Percentiles rank a stretch among this genome's conserved stretches.
These are phyloP conservation scores for Pangasius mekongensis DNA, from an alignment of 2,797 vertebrate genomes.

Conservation along the genomic window DNA sequence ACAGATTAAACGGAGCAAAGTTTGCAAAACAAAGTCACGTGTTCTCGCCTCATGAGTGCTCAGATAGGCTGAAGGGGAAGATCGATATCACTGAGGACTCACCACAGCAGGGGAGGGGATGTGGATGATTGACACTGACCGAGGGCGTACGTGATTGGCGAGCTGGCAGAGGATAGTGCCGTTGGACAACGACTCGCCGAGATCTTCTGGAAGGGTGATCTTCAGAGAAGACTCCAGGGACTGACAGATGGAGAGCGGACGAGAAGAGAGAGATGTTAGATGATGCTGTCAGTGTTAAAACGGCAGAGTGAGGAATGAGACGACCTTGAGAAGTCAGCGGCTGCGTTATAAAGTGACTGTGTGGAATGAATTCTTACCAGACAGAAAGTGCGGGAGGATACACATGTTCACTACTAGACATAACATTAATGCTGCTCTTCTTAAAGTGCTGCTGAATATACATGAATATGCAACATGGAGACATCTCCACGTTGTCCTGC, in stretches of 20 bases:
- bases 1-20: constrained; percentile 16
- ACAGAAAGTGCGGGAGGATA: neutral
- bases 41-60: neutral
- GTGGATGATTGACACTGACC: constrained; percentile 85
- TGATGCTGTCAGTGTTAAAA: constrained; percentile 5
- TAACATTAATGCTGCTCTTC: neutral
- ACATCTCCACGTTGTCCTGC: neutral
- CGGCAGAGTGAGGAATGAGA: neutral
- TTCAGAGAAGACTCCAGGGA: constrained; percentile 83
- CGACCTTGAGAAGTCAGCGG: neutral
- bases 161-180: constrained; percentile 87
- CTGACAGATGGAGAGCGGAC: constrained; percentile 61
- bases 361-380: neutral
- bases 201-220: constrained; percentile 77
- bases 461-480: neutral
- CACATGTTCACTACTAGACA: neutral
- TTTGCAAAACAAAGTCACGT: constrained; percentile 7
- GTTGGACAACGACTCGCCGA: constrained; percentile 80
- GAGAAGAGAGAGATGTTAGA: neutral
- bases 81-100: constrained; percentile 59
- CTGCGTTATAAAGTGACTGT: neutral
- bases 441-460: neutral
- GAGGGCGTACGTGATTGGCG: constrained; percentile 83
- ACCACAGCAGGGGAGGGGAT: constrained; percentile 91
- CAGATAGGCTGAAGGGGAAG: neutral